phyloP scores from a whole-genome alignment of 2,113 vertebrate species.

The Syrrhaptes paradoxus region DNA sequence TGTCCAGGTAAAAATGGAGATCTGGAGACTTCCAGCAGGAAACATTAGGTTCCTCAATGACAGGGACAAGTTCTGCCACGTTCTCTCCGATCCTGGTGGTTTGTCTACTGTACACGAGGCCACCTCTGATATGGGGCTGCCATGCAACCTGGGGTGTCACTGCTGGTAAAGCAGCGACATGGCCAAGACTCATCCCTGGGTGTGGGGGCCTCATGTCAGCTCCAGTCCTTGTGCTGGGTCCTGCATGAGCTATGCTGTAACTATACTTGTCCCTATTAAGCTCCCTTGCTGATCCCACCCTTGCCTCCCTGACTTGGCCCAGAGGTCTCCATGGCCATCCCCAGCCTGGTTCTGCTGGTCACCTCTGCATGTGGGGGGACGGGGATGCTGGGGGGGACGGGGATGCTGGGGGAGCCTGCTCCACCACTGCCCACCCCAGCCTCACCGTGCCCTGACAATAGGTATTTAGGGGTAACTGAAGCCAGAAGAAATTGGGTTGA shows the following conservation, averaged over 20 bases:
- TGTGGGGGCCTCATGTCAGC: not conserved
- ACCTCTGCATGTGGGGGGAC: not conserved
- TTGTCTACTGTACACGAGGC: not conserved
- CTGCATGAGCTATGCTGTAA: not conserved
- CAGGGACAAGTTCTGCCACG: not conserved
- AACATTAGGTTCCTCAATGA: not conserved
- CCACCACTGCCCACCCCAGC: not conserved
- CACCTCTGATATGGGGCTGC: not conserved
- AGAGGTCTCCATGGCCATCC: not conserved
- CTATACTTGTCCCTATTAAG: not conserved
- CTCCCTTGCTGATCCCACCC: not conserved
- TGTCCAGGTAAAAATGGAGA: not conserved
- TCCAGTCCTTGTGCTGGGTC: not conserved
- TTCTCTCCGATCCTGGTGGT: not conserved
- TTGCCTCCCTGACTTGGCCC: not conserved
- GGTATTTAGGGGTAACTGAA: not conserved
- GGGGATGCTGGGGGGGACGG: too few species aligned
- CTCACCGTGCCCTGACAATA: not conserved
- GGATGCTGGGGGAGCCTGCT: not conserved
- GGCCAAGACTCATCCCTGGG: rapidly evolving
- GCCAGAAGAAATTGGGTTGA: not conserved
- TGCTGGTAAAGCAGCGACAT: not conserved
- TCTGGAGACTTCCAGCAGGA: not conserved
- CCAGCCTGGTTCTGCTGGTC: not conserved
- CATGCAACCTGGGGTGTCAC: not conserved